phyloP scores from a whole-genome alignment of 2,888 invertebrate genomes.

The Hyposoter didymator region DNA sequence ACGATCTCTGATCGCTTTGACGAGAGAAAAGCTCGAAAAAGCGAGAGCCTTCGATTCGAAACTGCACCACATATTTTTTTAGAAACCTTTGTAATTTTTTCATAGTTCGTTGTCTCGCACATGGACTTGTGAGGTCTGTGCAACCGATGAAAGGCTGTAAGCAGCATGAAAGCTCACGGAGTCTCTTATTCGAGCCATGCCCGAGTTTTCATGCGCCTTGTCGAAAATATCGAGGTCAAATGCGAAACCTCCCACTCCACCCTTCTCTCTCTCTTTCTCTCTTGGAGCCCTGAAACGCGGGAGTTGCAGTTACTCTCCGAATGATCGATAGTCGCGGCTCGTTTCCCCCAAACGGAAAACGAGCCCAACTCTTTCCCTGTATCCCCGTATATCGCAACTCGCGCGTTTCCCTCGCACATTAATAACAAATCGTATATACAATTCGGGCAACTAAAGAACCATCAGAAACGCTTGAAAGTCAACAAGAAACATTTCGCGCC shows the following conservation, averaged over 20 bases:
- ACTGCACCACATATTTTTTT: background rate
- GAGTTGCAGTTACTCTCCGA: conserved; percentile 48
- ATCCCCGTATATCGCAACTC: conserved; percentile 20
- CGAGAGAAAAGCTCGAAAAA: background rate
- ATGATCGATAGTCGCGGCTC: conserved; percentile 63
- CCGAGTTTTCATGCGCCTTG: conserved; percentile 28
- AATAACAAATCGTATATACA: conserved; percentile 57
- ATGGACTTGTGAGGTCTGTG: background rate
- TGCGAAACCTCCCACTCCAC: conserved; percentile 35
- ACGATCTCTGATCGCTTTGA: background rate
- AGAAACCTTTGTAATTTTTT: background rate
- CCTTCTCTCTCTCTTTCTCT: conserved; percentile 13
- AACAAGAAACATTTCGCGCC: conserved; percentile 10
- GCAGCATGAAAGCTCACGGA: conserved; percentile 4
- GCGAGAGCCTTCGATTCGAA: background rate
- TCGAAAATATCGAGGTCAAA: conserved; percentile 63
- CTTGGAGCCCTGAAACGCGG: conserved; percentile 28
- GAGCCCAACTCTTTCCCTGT: conserved; percentile 37
- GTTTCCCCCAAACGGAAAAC: conserved; percentile 60
- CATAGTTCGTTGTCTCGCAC: background rate
- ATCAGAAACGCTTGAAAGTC: conserved; percentile 33
- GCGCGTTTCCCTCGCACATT: conserved; percentile 37
- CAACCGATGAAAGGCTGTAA: background rate
- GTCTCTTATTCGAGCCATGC: conserved; percentile 36
- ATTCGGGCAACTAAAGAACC: conserved; percentile 47